Evolutionary conservation across 1,140 invertebrate species (phyloP), one percentile per base, ranked within the genome.

Genomic region (Geopemphigus sp.): DNA sequence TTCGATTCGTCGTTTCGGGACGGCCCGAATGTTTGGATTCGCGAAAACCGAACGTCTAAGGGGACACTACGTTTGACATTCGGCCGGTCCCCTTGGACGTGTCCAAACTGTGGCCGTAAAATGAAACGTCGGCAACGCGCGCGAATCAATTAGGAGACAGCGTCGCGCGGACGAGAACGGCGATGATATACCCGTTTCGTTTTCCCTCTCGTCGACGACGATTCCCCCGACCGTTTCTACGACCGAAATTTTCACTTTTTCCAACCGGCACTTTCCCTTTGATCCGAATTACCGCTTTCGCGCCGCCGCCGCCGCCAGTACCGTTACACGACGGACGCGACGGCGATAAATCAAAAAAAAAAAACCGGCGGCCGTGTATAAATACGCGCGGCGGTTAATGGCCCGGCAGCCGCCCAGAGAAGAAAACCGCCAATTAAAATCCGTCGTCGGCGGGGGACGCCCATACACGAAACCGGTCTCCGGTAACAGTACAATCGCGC

Each of bases 211-310:
- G 24, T 24, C 64, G 59, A 32, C 26, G 26, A 63, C 26, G 59
- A 19, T n/a, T n/a, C n/a, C n/a, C 8, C 56, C 22, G 24, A 47
- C 63, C 32, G 12, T 78, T 78, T 63, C 32, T 61, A 59, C 29
- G 26, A 22, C 32, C 56, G 8, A 70, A 78, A 78, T 78, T 78
- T 78, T 78, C 74, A 78, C 74, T 78, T 78, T 78, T 78, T 61
- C 54, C 68, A 50, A 68, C n/a, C 50, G n/a, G 12, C 57, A 78
- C 74, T 78, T 78, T 78, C 74, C 74, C 74, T 78, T 78, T 45
- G 73, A 59, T 59, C 73, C 73, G 73, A 76, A 76, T 76, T 45
- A 47, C 73, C 74, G 22, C 74, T 78, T 63, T 78, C 74, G 45
- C 74, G 74, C 32, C 73, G 66, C 66, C 57, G 57, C 57, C 70